Percentiles rank a stretch among this genome's conserved stretches.
Conservation (phyloP, 92 coral and sea anemone genomes). For the Plumapathes pennacea region DNA sequence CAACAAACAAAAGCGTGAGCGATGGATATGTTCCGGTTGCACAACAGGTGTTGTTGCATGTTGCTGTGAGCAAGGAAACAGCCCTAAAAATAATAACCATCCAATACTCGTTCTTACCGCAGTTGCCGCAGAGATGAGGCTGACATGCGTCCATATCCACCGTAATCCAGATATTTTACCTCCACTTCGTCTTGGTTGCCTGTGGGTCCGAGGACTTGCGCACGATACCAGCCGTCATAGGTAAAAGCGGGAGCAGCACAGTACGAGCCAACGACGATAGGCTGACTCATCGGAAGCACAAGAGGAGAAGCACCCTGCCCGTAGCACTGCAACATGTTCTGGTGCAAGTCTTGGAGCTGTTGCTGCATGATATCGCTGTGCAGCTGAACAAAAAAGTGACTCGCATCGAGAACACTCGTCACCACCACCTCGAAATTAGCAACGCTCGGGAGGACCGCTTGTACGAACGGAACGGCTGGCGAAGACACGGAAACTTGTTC, state of each 20-base stretch:
- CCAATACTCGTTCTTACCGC: slow-evolving; percentile 58
- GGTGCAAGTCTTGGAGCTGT: slow-evolving; percentile 87
- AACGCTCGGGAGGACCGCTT: slow-evolving; percentile 71
- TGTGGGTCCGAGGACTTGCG: slow-evolving; percentile 84
- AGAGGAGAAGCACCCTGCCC: slow-evolving; percentile 75
- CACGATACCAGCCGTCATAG: slow-evolving; percentile 91
- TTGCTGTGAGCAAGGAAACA: no score
- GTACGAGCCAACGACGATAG: slow-evolving; percentile 80
- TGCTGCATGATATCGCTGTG: slow-evolving; percentile 71
- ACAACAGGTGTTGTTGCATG: no score
- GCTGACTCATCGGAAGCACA: slow-evolving; percentile 63
- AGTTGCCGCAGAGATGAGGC: slow-evolving; percentile 77
- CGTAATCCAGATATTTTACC: slow-evolving; percentile 90
- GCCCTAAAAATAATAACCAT: no score
- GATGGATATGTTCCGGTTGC: no score
- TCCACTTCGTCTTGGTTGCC: slow-evolving; percentile 89
- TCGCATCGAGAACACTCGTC: slow-evolving; percentile 87
- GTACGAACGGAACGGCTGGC: slow-evolving; percentile 53
- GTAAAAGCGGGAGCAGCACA: slow-evolving; percentile 90
- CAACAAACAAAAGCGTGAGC: no score
- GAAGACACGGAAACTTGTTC: slow-evolving; percentile 15
- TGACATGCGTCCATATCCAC: slow-evolving; percentile 80
- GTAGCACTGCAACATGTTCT: slow-evolving; percentile 89
- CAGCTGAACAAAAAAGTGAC: slow-evolving; percentile 85
- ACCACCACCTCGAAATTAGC: slow-evolving; percentile 84